Percentiles rank a stretch among this genome's conserved stretches.
phyloP scores from a whole-genome alignment of 2,888 invertebrate species.

The Deilephila porcellus region DNA sequence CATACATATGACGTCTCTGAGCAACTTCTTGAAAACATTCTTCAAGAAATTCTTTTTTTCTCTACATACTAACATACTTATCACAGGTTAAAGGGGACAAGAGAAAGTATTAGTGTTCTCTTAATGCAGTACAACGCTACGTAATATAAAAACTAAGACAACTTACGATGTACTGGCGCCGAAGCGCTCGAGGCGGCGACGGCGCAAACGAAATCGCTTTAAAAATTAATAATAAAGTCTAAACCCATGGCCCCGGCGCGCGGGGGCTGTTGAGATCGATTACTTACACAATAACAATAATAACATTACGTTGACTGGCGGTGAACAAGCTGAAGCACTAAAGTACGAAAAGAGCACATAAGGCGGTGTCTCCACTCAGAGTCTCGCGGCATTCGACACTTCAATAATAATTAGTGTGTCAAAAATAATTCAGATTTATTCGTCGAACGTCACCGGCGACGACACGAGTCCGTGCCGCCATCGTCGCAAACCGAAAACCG shows the following conservation, averaged over 20 bases:
- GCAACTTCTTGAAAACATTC: constrained; percentile 72
- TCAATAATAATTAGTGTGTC: constrained; percentile 52
- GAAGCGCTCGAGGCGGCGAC: constrained; percentile 46
- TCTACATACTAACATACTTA: constrained; percentile 82
- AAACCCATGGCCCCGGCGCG: constrained; percentile 66
- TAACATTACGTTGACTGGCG: constrained; percentile 73
- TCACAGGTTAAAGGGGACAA: constrained; percentile 85
- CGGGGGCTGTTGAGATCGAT: constrained; percentile 81
- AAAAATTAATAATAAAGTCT: constrained; percentile 59
- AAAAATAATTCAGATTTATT: constrained; percentile 61
- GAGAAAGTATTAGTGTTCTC: constrained; percentile 83
- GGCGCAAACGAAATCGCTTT: constrained; percentile 60
- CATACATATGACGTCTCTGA: constrained; percentile 77
- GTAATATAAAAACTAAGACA: constrained; percentile 76
- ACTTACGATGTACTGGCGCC: constrained; percentile 67
- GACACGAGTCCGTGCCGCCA: neutral
- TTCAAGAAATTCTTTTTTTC: constrained; percentile 73
- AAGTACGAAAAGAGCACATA: constrained; percentile 61
- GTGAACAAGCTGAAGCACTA: constrained; percentile 74
- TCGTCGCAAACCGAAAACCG: constrained; percentile 6
- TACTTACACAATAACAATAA: constrained; percentile 64
- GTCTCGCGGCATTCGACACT: constrained; percentile 2
- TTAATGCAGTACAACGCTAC: constrained; percentile 73
- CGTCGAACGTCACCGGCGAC: constrained; percentile 37
- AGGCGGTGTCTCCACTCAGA: constrained; percentile 47